Percentiles rank a stretch among this genome's conserved stretches.
These are phyloP conservation scores for Dolichotis patagonum DNA, from an alignment of 2,113 vertebrate species.

Conservation along the genomic window DNA sequence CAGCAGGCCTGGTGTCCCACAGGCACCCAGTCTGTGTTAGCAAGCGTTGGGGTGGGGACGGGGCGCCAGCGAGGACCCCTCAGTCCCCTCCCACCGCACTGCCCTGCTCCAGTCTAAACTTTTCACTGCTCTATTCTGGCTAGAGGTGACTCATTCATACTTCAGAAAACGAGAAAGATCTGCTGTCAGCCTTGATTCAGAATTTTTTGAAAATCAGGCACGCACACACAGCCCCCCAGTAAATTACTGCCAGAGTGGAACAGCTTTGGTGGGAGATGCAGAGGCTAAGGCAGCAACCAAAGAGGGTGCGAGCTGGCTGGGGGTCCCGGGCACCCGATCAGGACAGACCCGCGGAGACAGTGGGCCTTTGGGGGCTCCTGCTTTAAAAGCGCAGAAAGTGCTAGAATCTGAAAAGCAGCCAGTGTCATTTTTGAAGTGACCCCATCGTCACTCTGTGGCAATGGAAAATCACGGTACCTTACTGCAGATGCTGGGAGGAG, in stretches of 20 bases:
- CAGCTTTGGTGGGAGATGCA: neutral
- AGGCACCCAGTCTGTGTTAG: fast-evolving
- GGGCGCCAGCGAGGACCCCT: neutral
- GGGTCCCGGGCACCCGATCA: neutral
- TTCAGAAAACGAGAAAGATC: neutral
- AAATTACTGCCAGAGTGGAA: neutral
- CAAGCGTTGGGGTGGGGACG: no score
- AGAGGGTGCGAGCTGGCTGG: neutral
- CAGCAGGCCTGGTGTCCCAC: no score
- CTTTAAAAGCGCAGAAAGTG: neutral
- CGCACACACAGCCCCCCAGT: neutral
- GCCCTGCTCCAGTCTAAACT: fast-evolving
- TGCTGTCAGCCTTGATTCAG: neutral
- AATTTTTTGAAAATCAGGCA: neutral
- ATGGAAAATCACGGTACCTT: neutral
- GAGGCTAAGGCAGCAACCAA: neutral
- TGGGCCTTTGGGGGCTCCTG: no score
- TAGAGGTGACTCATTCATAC: neutral
- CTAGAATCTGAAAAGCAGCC: neutral
- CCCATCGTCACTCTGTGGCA: neutral
- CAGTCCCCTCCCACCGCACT: fast-evolving
- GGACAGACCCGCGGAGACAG: neutral
- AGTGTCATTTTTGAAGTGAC: neutral
- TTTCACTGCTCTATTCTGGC: fast-evolving
- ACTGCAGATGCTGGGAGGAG: neutral